Evolutionary conservation across 2,888 invertebrate genomes (phyloP), one percentile per base, ranked within the genome.

Genomic region (Thereva unica): DNA sequence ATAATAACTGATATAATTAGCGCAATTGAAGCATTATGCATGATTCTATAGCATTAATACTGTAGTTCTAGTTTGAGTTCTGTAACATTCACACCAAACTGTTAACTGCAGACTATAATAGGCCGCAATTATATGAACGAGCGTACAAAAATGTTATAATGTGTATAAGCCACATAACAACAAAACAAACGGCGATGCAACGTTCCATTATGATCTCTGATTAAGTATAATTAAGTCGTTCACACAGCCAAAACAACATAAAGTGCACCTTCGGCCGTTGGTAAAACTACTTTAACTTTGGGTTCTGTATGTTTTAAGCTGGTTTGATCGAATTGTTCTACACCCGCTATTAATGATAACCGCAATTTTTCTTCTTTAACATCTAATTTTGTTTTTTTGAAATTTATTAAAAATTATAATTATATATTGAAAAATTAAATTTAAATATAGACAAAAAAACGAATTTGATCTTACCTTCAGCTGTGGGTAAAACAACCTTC

Each of bases 401-500:
- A 55, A 38, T 45, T 47, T 56, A 55, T 9, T 40, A n/a, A 52
- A 52, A 42, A 35, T 34, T 8, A 34, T 41, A 38, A 35, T 41
- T 5, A 44, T 9, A 2, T 45, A 50, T 1, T 4, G 40, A 38
- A 34, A 40, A 61, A 40, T 50, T 1, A 8, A 7, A 61, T 8
- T 8, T 35, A 10, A 49, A 34, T 42, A 34, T 2, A 45, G 1
- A 23, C 1, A 44, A 37, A 57, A 57, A n/a, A 23, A n/a, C n/a
- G 3, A 1, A 53, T 7, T 47, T 37, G 10, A 34, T 47, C 9
- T 73, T 83, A 96, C 96, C 95, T 90, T 95, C 92, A 74, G 95
- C 94, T 50, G 95, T 92, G 67, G 97, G 97, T 75, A 97, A 85
- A 70, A 95, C 87, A 68, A 93, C 92, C 82, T 97, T 97, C 80